Base-by-base conservation (phyloP, 2,797 vertebrate species). In the Ciconia nigra region DNA sequence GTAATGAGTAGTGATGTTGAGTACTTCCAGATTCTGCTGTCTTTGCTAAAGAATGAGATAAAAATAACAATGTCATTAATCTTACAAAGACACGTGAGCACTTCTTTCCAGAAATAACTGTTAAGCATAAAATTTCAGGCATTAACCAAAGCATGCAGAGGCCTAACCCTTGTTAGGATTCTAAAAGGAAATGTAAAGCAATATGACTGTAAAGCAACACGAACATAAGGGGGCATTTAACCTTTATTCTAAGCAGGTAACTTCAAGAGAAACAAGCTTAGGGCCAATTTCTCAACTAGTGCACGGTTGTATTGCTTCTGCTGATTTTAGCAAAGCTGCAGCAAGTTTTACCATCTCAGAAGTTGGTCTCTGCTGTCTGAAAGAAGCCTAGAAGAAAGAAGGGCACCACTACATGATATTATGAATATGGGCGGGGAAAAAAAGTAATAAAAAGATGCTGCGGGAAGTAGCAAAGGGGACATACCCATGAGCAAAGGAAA, bases 81-180 rank as follows among this genome's bases (percentile, higher is more conserved):
- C 90, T 94, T 59, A 73, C 73, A 79, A 67, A 89, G 95, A 92
- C 73, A 76, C 15, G 28, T 47, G 77, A 96, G 90, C 1, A 0
- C 77, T 88, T 94, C 80, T 90, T 93, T 93, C 91, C 94, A 96
- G 91, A 96, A 96, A 95, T 95, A 97, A 95, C 85, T 51, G 41
- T 47, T 63, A 87, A 78, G 88, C 73, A 91, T 95, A 89, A 96
- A 87, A 90, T 95, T 89, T 90, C 80, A 84, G 59, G 78, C 85
- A 89, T 84, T 87, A 94, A 84, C 87, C 93, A 96, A 94, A 87
- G 73, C 52, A 39, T 12, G 61, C 28, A 57, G 66, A 92, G 44
- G 37, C 52, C 73, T 59, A 63, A 42, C 7, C 54, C 49, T 67
- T 84, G 58, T 66, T 33, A 81, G 51, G 35, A 76, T 89, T 71